Percentiles rank a stretch among this genome's conserved stretches.
Evolutionary conservation across 2,797 vertebrate species (phyloP).

Genomic region (Bradypodion pumilum): DNA sequence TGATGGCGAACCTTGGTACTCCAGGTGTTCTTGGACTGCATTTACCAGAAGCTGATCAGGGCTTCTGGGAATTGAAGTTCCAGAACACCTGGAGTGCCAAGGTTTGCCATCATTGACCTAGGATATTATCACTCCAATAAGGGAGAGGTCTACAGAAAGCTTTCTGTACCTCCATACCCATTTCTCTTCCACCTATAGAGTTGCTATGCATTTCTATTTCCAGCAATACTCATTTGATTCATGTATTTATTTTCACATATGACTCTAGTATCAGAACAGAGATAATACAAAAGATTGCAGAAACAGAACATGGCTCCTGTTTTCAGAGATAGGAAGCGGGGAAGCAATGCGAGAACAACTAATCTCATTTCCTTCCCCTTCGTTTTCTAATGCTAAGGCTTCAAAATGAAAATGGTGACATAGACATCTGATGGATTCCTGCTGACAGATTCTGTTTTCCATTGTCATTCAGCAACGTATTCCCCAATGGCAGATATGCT

Average conservation of each 20-base stretch:
- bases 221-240: background rate
- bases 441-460: background rate
- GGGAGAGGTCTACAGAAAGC: background rate
- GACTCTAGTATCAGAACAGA: background rate
- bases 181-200: conserved; percentile 2
- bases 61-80: too few relatives aligned
- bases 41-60: too few relatives aligned
- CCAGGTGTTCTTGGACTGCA: too few relatives aligned
- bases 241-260: too few relatives aligned
- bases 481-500: background rate
- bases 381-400: background rate
- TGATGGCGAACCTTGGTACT: too few relatives aligned
- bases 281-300: background rate
- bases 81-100: too few relatives aligned
- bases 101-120: too few relatives aligned
- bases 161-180: background rate
- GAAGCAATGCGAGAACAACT: background rate
- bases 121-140: background rate
- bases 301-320: background rate
- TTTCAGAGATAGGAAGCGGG: background rate
- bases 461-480: background rate
- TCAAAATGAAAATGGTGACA: background rate
- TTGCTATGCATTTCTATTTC: conserved; percentile 12
- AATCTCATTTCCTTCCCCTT: background rate
- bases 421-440: background rate